These are phyloP conservation scores for Zeus faber DNA, from an alignment of 2,113 vertebrate genomes.

Conservation along the genomic window DNA sequence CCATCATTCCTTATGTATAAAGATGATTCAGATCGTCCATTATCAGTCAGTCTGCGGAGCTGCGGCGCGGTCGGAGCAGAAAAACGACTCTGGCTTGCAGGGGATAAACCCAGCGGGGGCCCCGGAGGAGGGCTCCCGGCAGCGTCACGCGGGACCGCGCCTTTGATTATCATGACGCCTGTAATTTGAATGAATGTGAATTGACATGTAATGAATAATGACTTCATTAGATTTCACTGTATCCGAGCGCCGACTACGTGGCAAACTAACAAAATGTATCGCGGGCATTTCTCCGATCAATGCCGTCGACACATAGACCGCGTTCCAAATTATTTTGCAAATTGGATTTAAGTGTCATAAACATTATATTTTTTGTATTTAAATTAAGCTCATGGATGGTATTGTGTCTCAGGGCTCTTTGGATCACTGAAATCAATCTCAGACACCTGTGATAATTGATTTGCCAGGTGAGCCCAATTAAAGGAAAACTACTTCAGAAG, in stretches of 20 bases:
- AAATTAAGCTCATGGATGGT: too few species aligned
- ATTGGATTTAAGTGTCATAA: background rate
- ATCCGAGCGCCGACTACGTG: background rate
- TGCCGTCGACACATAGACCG: background rate
- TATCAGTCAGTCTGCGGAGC: background rate
- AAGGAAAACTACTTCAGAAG: too few species aligned
- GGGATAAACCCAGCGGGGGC: background rate
- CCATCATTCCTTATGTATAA: background rate
- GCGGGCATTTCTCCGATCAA: conserved; percentile 8
- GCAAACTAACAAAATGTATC: conserved; percentile 3
- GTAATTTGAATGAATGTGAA: conserved; percentile 47
- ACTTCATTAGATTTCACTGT: conserved; percentile 13
- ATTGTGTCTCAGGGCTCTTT: too few species aligned
- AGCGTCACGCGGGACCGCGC: background rate
- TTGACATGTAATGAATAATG: conserved; percentile 45
- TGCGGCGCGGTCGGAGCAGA: background rate
- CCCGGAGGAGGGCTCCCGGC: background rate
- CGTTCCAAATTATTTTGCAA: too few species aligned
- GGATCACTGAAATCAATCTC: too few species aligned
- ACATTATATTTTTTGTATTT: background rate
- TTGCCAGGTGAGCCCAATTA: too few species aligned
- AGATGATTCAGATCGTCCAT: background rate
- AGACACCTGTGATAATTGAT: too few species aligned
- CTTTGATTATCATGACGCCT: conserved; percentile 52
- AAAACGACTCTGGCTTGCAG: background rate